phyloP scores from a whole-genome alignment of 2,888 invertebrate species.

The Margaritifera margaritifera region DNA sequence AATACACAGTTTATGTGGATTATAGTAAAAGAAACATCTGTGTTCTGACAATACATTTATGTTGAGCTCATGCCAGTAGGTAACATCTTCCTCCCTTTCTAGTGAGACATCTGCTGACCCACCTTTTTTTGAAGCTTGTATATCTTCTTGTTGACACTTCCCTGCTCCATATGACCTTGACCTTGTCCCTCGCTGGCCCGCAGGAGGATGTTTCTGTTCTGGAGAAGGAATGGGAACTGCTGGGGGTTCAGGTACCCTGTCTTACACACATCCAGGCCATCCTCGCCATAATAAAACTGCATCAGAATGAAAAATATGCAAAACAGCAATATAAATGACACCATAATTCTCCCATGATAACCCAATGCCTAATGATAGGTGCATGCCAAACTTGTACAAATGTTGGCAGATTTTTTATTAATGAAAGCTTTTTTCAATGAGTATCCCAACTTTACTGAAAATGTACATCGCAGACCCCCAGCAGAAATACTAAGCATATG shows the following conservation, averaged over 20 bases:
- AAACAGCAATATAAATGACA: not conserved
- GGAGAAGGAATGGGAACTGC: constrained; percentile 86
- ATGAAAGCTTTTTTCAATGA: not conserved
- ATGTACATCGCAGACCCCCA: no score
- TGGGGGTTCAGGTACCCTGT: constrained; percentile 86
- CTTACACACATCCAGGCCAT: constrained; percentile 84
- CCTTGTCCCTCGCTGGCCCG: not conserved
- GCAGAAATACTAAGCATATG: no score
- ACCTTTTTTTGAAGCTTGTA: constrained; percentile 77
- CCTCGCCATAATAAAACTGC: constrained; percentile 78
- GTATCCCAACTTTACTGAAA: not conserved
- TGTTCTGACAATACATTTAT: no score
- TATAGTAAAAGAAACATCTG: no score
- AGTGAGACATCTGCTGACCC: constrained; percentile 45
- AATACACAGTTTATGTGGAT: no score
- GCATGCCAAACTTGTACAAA: no score
- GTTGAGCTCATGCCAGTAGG: no score
- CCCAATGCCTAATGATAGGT: no score
- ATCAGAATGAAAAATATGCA: constrained; percentile 25
- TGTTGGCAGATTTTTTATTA: no score
- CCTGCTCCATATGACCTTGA: not conserved
- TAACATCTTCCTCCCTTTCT: no score
- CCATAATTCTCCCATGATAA: not conserved
- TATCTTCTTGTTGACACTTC: constrained; percentile 16
- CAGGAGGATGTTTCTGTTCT: constrained; percentile 77